Conservation (phyloP, 2,797 vertebrate genomes). For the Enteromius anoplus region DNA sequence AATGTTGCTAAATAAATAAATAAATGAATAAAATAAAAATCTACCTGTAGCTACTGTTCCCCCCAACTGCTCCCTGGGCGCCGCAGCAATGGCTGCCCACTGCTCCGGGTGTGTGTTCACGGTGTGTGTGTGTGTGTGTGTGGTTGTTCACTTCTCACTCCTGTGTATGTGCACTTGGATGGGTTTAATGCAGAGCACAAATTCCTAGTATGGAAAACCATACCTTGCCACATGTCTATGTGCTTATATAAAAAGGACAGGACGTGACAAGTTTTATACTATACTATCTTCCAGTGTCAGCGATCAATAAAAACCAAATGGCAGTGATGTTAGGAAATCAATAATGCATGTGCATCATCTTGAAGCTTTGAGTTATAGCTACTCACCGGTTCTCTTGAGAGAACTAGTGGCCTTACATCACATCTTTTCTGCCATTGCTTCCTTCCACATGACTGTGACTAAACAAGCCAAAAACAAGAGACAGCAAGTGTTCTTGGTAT, state of each 20-base stretch:
- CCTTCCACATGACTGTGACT: background rate
- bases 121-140: too few relatives aligned
- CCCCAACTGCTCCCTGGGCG: too few relatives aligned
- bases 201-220: too few relatives aligned
- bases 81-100: too few relatives aligned
- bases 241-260: too few relatives aligned
- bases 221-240: too few relatives aligned
- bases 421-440: background rate
- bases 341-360: slow-evolving; percentile 9
- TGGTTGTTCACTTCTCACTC: too few relatives aligned
- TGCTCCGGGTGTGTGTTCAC: too few relatives aligned
- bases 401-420: background rate
- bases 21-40: too few relatives aligned
- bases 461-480: background rate
- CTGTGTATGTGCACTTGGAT: too few relatives aligned
- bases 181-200: too few relatives aligned
- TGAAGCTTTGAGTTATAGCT: background rate
- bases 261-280: background rate
- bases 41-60: too few relatives aligned
- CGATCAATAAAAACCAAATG: slow-evolving; percentile 10
- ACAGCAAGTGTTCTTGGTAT: background rate
- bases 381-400: background rate
- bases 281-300: background rate
- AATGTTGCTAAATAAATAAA: background rate
- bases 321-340: slow-evolving; percentile 16